phyloP scores from a whole-genome alignment of 2,797 vertebrate genomes.

The Gymnothorax reevesii region DNA sequence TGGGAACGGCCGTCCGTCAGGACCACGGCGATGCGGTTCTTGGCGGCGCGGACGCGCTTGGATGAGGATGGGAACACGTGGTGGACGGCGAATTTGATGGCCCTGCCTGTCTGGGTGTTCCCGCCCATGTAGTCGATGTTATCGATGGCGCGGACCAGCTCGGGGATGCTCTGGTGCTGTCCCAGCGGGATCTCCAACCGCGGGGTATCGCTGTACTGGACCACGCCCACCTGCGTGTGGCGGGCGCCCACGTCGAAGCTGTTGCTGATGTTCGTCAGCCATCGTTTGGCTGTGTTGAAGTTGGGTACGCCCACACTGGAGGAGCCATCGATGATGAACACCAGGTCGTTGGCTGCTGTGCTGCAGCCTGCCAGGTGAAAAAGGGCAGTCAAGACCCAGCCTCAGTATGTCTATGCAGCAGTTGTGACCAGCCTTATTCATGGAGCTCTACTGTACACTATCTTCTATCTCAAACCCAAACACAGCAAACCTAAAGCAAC shows the following conservation, averaged over 20 bases:
- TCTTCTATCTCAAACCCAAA: too few relatives aligned
- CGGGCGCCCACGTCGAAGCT: slow-evolving; percentile 59
- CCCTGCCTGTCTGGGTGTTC: slow-evolving; percentile 64
- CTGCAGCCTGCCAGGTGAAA: slow-evolving; percentile 59
- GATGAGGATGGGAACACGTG: slow-evolving; percentile 58
- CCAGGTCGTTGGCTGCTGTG: slow-evolving; percentile 64
- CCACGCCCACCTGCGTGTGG: slow-evolving; percentile 63
- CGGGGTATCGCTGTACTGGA: slow-evolving; percentile 68
- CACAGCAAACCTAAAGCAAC: too few relatives aligned
- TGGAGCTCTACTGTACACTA: too few relatives aligned
- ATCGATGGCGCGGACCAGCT: slow-evolving; percentile 55
- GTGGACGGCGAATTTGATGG: slow-evolving; percentile 65
- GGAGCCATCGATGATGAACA: slow-evolving; percentile 68
- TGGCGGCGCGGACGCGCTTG: slow-evolving; percentile 45
- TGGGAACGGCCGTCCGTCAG: slow-evolving; percentile 66
- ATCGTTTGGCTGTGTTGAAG: slow-evolving; percentile 64
- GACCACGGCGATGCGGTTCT: slow-evolving; percentile 63
- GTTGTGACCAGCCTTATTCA: too few relatives aligned
- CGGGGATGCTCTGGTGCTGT: slow-evolving; percentile 53
- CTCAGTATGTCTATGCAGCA: too few relatives aligned
- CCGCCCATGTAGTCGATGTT: slow-evolving; percentile 61
- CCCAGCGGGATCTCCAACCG: slow-evolving; percentile 65
- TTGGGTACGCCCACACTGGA: slow-evolving; percentile 59
- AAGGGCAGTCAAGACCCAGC: background rate
- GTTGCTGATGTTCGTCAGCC: slow-evolving; percentile 65